Base-by-base conservation (phyloP, 2,113 vertebrate species). In the Tetraodon nigroviridis region DNA sequence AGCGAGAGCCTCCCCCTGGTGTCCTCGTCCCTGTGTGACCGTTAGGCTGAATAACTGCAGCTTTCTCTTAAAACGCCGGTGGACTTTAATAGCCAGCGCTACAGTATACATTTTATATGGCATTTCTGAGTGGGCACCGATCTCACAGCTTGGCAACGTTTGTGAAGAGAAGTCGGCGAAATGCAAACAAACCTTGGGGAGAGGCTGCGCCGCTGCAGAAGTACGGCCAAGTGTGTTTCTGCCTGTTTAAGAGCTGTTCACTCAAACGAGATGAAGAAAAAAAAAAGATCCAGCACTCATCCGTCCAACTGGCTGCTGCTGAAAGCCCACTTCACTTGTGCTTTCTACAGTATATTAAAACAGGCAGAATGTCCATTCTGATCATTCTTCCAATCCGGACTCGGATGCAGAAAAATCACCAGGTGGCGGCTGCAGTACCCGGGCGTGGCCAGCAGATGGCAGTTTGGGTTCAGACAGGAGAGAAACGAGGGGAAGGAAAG, bases 181-280 rank as follows among this genome's bases (percentile, higher is more conserved):
- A 90, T 79, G 84, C 89, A 88, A 89, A 89, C 86, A 90, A 90
- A 89, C 84, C 75, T 75, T 63, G 51, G 78, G 81, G 83, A 86
- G 69, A 81, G 61, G 58, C 67, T 70, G 64, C 76, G 70, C 55
- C 44, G 70, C 63, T 64, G 79, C 71, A 81, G 70, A 80, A 82
- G 67, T 54, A 74, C 51, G 57, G 86, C 88, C 87, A 88, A 88
- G 79, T 79, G 67, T 78, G 50, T 70, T 55, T 84, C 58, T 80
- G 73, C 77, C 71, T 71, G 73, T 86, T 79, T 76, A 84, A 84
- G 82, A 84, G 77, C 76, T 20, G 60, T 55, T 68, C 70, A 3
- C 74, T 79, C 47, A 22, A 80, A 79, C 62, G 29, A 6, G 41
- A 27, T 19, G 37, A 49, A 22, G 21, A 32, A 46, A 27, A 46